Conservation (phyloP, 2,888 invertebrate genomes). For the Parelbella ahira region DNA sequence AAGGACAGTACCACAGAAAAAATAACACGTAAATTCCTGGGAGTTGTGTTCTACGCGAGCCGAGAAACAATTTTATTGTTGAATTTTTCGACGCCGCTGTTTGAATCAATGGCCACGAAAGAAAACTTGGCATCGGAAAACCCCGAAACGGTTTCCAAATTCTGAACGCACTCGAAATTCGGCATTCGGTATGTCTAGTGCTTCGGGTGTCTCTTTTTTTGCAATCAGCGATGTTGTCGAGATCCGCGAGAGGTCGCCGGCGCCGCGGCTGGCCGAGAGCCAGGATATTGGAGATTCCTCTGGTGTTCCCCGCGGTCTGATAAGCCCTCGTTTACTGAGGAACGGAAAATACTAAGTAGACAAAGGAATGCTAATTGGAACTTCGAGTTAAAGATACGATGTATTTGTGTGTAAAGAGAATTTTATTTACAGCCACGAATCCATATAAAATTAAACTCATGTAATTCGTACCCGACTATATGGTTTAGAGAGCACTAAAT, state of each 20-base stretch:
- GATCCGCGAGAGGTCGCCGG: constrained; percentile 16
- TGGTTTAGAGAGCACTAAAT: too few species aligned
- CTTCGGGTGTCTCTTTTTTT: constrained; percentile 21
- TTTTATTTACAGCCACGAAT: too few species aligned
- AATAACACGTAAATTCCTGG: too few species aligned
- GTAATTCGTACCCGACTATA: too few species aligned
- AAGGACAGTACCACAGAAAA: too few species aligned
- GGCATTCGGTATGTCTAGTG: constrained; percentile 22
- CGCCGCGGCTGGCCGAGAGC: constrained; percentile 6
- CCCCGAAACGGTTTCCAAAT: constrained; percentile 22
- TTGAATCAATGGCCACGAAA: constrained; percentile 18
- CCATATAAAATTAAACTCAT: too few species aligned
- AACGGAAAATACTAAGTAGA: too few species aligned
- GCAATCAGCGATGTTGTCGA: constrained; percentile 21
- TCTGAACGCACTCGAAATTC: constrained; percentile 23
- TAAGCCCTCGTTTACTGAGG: constrained; percentile 17
- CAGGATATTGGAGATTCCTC: constrained; percentile 13
- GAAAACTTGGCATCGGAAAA: constrained; percentile 22
- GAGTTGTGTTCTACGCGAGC: too few species aligned
- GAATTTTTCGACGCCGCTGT: constrained; percentile 2
- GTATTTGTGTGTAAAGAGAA: too few species aligned
- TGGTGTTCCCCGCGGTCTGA: constrained; percentile 9
- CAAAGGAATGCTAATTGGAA: too few species aligned
- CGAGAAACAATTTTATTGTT: constrained; percentile 14
- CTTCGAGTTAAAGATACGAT: too few species aligned